phyloP scores from a whole-genome alignment of 1,140 invertebrate genomes.

The Muscidifurax raptorellus region DNA sequence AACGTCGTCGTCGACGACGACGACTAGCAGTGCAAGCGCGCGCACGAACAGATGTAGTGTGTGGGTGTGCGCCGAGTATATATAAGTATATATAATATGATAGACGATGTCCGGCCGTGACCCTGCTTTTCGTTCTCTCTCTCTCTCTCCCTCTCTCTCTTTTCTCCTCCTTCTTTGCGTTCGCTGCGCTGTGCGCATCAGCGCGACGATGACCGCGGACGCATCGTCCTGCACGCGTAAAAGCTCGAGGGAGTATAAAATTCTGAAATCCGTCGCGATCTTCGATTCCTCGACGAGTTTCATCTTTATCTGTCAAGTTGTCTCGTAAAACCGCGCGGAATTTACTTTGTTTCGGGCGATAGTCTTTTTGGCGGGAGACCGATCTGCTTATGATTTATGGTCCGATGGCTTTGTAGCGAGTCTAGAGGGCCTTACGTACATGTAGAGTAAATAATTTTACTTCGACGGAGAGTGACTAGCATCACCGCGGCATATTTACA shows the following conservation, averaged over 20 bases:
- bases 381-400: background rate
- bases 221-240: background rate
- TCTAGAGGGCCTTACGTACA: background rate
- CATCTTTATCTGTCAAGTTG: background rate
- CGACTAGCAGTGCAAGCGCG: slow-evolving; percentile 43
- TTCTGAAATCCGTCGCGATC: background rate
- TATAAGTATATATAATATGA: slow-evolving; percentile 45
- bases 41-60: slow-evolving; percentile 60
- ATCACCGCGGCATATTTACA: background rate
- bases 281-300: background rate
- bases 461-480: background rate
- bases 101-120: slow-evolving; percentile 75
- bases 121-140: slow-evolving; percentile 63
- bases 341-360: background rate
- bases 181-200: background rate
- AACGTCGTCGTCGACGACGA: slow-evolving; percentile 57
- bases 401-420: background rate
- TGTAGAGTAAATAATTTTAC: background rate
- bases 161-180: slow-evolving; percentile 32
- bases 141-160: slow-evolving; percentile 63
- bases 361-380: too few species aligned
- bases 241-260: slow-evolving; percentile 8
- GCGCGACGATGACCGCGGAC: background rate
- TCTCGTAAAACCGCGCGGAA: slow-evolving; percentile 1
- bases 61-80: slow-evolving; percentile 66